Evolutionary conservation across 2,113 vertebrate species (phyloP).

Genomic region (Rhombomys opimus): DNA sequence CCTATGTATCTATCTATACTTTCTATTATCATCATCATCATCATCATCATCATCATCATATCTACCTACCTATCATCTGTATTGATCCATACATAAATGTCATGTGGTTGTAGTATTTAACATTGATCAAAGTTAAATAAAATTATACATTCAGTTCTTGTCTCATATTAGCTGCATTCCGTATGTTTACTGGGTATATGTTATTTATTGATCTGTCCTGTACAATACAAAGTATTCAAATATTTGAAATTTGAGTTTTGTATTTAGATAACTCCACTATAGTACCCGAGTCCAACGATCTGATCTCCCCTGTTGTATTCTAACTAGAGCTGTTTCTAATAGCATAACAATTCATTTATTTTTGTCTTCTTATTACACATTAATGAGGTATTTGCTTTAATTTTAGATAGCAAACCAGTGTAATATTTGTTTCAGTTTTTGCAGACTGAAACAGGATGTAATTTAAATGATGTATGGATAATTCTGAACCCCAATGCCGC

Average conservation of each 20-base stretch:
- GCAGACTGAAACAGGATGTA: not conserved
- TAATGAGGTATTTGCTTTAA: not conserved
- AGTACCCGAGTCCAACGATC: not conserved
- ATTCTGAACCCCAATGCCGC: not conserved
- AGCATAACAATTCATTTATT: not conserved
- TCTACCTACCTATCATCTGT: not conserved
- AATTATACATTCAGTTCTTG: not conserved
- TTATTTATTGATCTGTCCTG: not conserved
- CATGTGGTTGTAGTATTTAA: not conserved
- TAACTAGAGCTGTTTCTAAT: not conserved
- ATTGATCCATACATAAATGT: not conserved
- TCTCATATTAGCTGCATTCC: not conserved
- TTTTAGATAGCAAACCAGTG: not conserved
- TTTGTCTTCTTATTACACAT: not conserved
- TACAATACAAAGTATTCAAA: not conserved
- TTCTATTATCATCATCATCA: not conserved
- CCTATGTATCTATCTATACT: fast-evolving
- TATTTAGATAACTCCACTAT: not conserved
- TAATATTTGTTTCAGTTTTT: not conserved
- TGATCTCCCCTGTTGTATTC: not conserved
- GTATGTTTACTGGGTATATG: not conserved
- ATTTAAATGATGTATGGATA: not conserved
- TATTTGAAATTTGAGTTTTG: not conserved
- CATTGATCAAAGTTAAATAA: not conserved
- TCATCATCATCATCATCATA: not conserved